phyloP scores from a whole-genome alignment of 2,888 invertebrate genomes.

The Mimas tiliae region DNA sequence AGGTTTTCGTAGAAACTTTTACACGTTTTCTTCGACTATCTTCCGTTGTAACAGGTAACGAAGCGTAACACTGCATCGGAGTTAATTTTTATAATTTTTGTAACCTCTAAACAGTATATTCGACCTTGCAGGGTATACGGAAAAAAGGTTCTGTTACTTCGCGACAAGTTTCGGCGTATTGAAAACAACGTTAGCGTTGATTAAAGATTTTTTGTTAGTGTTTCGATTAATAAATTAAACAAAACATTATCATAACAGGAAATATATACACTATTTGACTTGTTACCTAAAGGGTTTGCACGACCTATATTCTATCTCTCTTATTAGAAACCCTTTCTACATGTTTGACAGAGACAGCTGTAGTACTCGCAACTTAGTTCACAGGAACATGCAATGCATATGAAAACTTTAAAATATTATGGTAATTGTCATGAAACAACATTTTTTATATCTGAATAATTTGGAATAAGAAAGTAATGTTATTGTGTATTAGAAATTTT shows the following conservation, averaged over 20 bases:
- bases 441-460: neutral
- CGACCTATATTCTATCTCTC: slow-evolving; percentile 19
- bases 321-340: neutral
- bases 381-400: neutral
- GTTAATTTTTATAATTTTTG: slow-evolving; percentile 36
- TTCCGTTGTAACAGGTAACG: slow-evolving; percentile 66
- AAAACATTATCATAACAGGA: slow-evolving; percentile 10
- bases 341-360: neutral
- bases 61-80: slow-evolving; percentile 66
- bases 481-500: neutral
- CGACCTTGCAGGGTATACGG: slow-evolving; percentile 36
- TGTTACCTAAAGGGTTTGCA: slow-evolving; percentile 20
- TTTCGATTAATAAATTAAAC: slow-evolving; percentile 11
- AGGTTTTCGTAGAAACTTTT: slow-evolving; percentile 63
- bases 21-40: slow-evolving; percentile 61
- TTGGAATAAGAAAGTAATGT: too few species aligned
- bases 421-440: neutral
- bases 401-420: slow-evolving; percentile 8
- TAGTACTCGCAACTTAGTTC: neutral
- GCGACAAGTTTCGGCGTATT: neutral
- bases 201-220: neutral
- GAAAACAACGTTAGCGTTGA: too few species aligned
- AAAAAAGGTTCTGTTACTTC: slow-evolving; percentile 13
- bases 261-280: slow-evolving; percentile 15
- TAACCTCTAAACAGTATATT: slow-evolving; percentile 36